Evolutionary conservation across 2,113 vertebrate species (phyloP).

Genomic region (Dasyornis broadbenti): DNA sequence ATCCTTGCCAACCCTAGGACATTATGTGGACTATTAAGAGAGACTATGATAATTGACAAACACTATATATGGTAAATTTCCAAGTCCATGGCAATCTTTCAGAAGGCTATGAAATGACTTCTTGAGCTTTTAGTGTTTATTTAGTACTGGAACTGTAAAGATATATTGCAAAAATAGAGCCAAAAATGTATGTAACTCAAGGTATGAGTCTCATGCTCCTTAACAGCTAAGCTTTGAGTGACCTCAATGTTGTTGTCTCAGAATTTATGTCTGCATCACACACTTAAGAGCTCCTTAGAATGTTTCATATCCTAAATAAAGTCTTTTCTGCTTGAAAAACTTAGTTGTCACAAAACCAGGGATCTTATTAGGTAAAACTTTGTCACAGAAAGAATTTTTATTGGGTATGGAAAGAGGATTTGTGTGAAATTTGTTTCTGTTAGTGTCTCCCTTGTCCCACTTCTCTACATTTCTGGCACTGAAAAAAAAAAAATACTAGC

Average conservation of each 20-base stretch:
- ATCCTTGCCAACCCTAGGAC: not conserved
- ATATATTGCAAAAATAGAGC: not conserved
- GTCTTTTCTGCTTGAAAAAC: not conserved
- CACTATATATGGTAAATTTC: not conserved
- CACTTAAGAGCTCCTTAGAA: not conserved
- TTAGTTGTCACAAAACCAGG: not conserved
- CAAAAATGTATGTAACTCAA: not conserved
- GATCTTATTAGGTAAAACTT: not conserved
- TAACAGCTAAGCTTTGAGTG: not conserved
- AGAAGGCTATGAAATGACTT: not conserved
- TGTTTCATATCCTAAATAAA: not conserved
- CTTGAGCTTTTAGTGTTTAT: not conserved
- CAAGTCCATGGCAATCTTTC: not conserved
- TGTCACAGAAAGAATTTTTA: not conserved
- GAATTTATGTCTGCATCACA: not conserved
- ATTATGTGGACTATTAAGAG: not conserved
- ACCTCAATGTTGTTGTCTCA: not conserved
- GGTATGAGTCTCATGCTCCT: not conserved
- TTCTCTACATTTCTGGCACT: not conserved
- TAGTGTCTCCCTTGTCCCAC: not conserved
- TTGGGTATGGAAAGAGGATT: not conserved
- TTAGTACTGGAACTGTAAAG: not conserved
- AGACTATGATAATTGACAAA: not conserved
- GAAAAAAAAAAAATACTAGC: not conserved
- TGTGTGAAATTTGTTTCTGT: not conserved